Percentiles rank a stretch among this genome's conserved stretches.
These are phyloP conservation scores for Lepidocolaptes lacrymiger DNA, from an alignment of 2,797 vertebrate genomes.

Conservation along the genomic window DNA sequence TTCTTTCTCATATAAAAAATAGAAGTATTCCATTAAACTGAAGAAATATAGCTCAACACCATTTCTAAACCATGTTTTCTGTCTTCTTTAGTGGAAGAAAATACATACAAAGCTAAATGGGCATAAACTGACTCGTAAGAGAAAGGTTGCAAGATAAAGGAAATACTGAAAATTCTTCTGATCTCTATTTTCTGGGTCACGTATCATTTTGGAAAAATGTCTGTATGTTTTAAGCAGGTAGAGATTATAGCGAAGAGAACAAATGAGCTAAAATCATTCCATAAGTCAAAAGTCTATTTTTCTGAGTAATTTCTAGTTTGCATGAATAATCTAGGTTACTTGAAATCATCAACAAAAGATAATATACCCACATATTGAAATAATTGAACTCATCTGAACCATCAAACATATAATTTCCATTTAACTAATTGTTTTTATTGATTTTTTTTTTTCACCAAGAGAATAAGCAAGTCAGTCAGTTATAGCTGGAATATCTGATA, in stretches of 20 bases:
- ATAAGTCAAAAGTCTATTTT: not conserved
- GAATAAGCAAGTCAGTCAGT: not conserved
- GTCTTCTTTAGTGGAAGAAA: not conserved
- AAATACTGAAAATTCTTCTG: not conserved
- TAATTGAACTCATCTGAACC: not conserved
- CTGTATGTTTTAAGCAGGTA: not conserved
- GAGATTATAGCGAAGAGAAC: not conserved
- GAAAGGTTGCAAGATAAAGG: not conserved
- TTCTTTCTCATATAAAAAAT: not conserved
- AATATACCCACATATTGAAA: not conserved
- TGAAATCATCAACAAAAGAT: not conserved
- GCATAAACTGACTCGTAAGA: not conserved
- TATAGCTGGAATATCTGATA: not conserved
- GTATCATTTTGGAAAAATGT: not conserved
- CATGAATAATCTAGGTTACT: not conserved
- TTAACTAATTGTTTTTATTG: constrained; percentile 14
- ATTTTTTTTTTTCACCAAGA: not conserved
- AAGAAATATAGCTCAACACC: not conserved
- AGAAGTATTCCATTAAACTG: not conserved
- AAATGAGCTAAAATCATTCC: not conserved
- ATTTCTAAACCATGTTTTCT: not conserved
- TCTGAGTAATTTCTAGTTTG: not conserved
- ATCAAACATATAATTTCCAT: not conserved
- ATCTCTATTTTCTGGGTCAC: not conserved
- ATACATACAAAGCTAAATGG: not conserved